Evolutionary conservation across 2,113 vertebrate genomes (phyloP), one percentile per base, ranked within the genome.

Genomic region (Circaetus cinerascens): DNA sequence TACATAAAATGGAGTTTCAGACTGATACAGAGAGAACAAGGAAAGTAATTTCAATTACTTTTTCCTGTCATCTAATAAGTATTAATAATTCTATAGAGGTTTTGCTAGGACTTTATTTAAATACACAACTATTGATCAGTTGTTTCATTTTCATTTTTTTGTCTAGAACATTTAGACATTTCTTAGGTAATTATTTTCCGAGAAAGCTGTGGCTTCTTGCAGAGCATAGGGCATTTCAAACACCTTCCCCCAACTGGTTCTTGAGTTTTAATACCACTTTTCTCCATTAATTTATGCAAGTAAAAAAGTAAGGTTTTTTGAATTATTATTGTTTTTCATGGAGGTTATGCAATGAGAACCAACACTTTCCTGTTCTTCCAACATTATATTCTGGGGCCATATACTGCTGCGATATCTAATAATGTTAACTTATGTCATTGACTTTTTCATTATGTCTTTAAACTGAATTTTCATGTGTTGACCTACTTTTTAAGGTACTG

Each of bases 1-100:
- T 97, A 82, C 83, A 76, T 93, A 88, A 86, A 60, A 93, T 56
- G 41, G 85, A 63, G 77, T 96, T 96, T 97, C 90, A 73, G 72
- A 59, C 55, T 68, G 59, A 92, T 85, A 79, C 15, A 69, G 92
- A 95, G 66, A 60, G 36, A 87, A 53, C 12, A 74, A 80, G 78
- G 78, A 78, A 95, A 85, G 48, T 73, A 73, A 83, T 93, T 96
- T 93, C 68, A 76, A 21, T 56, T 82, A 68, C 13, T 67, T 81
- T 88, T 88, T 76, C 5, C 20, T 60, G 20, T 45, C 1, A 5
- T 81, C 13, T 77, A 71, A 45, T 62, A 92, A 46, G 22, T 45
- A 10, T 41, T 92, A 81, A 36, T 71, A 69, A 62, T 68, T 63
- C 22, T 16, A 6, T 45, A 48, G 8, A 9, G 16, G 13, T 72